Evolutionary conservation across 2,797 vertebrate species (phyloP).

Genomic region (Lemur catta): DNA sequence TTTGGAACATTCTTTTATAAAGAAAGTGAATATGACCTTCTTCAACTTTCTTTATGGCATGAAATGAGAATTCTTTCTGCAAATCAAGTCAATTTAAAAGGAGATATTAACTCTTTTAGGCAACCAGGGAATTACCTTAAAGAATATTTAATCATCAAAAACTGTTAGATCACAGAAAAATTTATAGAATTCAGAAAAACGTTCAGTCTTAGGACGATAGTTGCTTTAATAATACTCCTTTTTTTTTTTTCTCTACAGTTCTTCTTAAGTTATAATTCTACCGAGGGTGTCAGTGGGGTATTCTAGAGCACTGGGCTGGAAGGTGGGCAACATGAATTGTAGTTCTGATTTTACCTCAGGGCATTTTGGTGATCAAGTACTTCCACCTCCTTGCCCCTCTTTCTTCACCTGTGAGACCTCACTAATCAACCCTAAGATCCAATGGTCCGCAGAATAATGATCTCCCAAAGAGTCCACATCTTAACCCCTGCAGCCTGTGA

Average conservation of each 20-base stretch:
- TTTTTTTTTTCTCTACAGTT: not conserved
- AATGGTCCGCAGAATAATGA: not conserved
- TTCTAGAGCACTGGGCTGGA: not conserved
- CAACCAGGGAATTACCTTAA: not conserved
- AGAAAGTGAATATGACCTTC: conserved; percentile 36
- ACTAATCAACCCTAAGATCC: not conserved
- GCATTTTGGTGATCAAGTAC: not conserved
- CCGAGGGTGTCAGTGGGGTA: not conserved
- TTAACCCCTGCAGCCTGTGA: not conserved
- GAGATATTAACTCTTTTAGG: conserved; percentile 34
- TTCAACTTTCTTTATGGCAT: not conserved
- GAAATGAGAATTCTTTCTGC: conserved; percentile 51
- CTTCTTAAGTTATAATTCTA: not conserved
- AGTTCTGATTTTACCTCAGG: not conserved
- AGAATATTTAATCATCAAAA: not conserved
- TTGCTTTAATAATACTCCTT: conserved; percentile 9
- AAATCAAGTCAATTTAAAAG: conserved; percentile 43
- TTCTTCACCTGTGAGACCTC: not conserved
- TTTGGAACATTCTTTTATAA: conserved; percentile 39
- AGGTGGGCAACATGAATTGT: not conserved
- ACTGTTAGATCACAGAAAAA: not conserved
- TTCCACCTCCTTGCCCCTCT: not conserved
- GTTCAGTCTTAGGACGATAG: not conserved
- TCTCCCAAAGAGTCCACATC: not conserved
- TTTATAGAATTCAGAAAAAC: conserved; percentile 34